Conservation (phyloP, 2,888 invertebrate species). For the Dryocosmus kuriphilus region DNA sequence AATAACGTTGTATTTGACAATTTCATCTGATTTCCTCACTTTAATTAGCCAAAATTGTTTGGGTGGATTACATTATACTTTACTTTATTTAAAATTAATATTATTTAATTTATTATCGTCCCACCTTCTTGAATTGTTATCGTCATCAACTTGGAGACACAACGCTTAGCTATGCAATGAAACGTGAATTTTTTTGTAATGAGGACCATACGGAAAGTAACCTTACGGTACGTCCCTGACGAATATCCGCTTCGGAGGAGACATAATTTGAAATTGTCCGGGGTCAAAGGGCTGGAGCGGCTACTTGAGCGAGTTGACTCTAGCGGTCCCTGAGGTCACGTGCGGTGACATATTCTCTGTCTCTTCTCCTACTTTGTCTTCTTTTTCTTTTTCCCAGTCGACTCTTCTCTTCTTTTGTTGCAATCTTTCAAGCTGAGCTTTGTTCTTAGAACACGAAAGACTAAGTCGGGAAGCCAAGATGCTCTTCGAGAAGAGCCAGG, state of each 20-base stretch:
- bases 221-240: constrained; percentile 62
- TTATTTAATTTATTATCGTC: neutral
- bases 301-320: constrained; percentile 77
- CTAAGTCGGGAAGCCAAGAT: constrained; percentile 58
- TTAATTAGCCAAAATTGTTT: too few relatives aligned
- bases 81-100: too few relatives aligned
- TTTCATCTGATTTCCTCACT: too few relatives aligned
- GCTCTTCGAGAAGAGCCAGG: constrained; percentile 59
- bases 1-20: too few relatives aligned
- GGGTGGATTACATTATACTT: too few relatives aligned
- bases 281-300: constrained; percentile 76
- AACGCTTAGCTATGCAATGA: constrained; percentile 5
- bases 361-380: constrained; percentile 29
- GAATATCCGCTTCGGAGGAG: constrained; percentile 73
- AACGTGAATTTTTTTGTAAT: neutral
- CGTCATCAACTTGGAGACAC: constrained; percentile 15
- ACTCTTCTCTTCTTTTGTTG: neutral
- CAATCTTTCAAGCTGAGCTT: constrained; percentile 25
- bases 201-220: constrained; percentile 22
- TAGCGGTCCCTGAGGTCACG: constrained; percentile 74
- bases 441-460: constrained; percentile 3
- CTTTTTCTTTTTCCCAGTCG: constrained; percentile 18
- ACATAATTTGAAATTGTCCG: constrained; percentile 75
- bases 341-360: constrained; percentile 64
- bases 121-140: constrained; percentile 1